Evolutionary conservation across 2,797 vertebrate genomes (phyloP), one percentile per base, ranked within the genome.

Genomic region (Galaxias olidus): DNA sequence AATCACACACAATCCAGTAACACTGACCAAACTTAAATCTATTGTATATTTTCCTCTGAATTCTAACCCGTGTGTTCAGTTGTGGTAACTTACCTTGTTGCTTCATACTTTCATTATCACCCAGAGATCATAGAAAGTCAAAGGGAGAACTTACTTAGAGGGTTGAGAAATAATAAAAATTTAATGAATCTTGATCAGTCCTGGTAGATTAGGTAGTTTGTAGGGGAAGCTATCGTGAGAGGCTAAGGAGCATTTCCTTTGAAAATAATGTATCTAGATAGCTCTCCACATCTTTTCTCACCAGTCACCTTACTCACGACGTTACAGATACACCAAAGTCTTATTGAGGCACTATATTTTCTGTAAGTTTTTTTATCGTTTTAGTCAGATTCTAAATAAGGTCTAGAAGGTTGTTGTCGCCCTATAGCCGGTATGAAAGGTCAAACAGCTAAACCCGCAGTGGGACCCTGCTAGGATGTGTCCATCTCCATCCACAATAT

Each of bases 191-290:
- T 6, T 30, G 30, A 30, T 12, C 9, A 17, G n/a, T 30, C 20
- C 46, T 76, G 73, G 72, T 74, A 78, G 70, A 61, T 73, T 75
- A 59, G 57, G 59, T 53, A 60, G 68, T 54, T 30, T 30, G 30
- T 30, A 30, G 6, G 30, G 70, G n/a, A 48, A 67, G 79, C 69
- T 79, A 81, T 82, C 80, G 73, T 82, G 77, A 86, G 69, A 74
- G 66, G 72, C 75, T 79, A 76, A 71, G 63, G 65, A 78, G 65
- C 54, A 30, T 30, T 30, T 30, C 6, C 30, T 30, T 30, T 2
- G 30, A 30, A 30, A 30, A 30, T 30, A 2, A 2, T 30, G 2
- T 30, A 2, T 30, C 45, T 14, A 10, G 13, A n/a, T n/a, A n/a
- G n/a, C n/a, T n/a, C n/a, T 47, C 45, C 45, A 47, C 9, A 3